phyloP scores from a whole-genome alignment of 1,140 invertebrate genomes.

The Ostrea edulis region DNA sequence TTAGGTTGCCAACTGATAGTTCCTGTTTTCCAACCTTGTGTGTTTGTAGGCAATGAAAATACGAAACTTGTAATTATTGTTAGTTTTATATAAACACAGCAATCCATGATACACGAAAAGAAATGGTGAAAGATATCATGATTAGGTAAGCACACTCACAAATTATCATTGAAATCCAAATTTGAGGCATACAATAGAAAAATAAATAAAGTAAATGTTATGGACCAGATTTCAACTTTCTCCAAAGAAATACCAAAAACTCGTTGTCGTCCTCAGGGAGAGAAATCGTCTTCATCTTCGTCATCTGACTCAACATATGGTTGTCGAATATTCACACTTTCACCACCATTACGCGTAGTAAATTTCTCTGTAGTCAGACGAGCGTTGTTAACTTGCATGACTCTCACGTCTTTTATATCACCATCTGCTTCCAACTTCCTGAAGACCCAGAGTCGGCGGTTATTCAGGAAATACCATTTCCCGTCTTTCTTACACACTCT shows the following conservation, averaged over 20 bases:
- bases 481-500: conserved; percentile 33
- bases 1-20: too few relatives aligned
- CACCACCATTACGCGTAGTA: conserved; percentile 47
- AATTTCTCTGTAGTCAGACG: conserved; percentile 24
- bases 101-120: too few relatives aligned
- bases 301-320: background rate
- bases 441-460: conserved; percentile 54
- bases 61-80: too few relatives aligned
- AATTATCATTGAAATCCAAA: background rate
- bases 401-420: conserved; percentile 3
- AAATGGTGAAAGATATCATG: too few relatives aligned
- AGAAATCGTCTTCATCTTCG: background rate
- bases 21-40: too few relatives aligned
- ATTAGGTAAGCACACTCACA: background rate
- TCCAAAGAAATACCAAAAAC: background rate
- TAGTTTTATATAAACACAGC: too few relatives aligned
- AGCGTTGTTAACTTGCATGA: background rate
- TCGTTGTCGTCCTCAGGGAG: background rate
- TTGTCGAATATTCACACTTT: conserved; percentile 6
- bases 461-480: conserved; percentile 53
- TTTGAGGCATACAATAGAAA: too few relatives aligned
- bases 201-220: too few relatives aligned
- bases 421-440: conserved; percentile 39
- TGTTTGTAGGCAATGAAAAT: too few relatives aligned
- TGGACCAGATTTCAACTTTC: too few relatives aligned